Evolutionary conservation across 2,888 invertebrate species (phyloP), one percentile per base, ranked within the genome.

Genomic region (Deilephila porcellus): DNA sequence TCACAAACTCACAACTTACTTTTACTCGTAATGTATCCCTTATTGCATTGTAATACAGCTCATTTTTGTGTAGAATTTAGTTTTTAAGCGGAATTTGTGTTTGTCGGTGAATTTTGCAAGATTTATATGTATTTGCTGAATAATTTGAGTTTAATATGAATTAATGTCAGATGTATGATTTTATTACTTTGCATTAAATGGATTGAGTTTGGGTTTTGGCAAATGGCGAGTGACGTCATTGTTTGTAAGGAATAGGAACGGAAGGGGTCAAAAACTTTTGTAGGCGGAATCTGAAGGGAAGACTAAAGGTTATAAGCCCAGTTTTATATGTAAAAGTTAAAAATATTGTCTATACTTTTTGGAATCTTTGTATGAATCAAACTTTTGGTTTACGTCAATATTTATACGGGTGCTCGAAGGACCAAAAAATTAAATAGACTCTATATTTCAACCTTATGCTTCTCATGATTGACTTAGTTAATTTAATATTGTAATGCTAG

Each of bases 71-170:
- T 25, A 17, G 7, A 19, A 19, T 45, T 6, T 7, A 60, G 3
- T 60, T 25, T 32, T 5, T 29, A 0, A 60, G 25, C 4, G 25
- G 29, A 3, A 56, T 56, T n/a, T 29, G 25, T 5, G 29, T 14
- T 60, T 17, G 29, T 29, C 8, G 14, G 29, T 14, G 4, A 29
- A 29, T 29, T 56, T 60, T 29, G 29, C 60, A 60, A 60, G 29
- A 64, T 64, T 64, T 64, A 32, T 37, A 37, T 64, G 64, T n/a
- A 64, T 64, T 37, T 64, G 37, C 3, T 64, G n/a, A 37, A 64
- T 56, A 56, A 56, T 56, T 56, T n/a, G 56, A 56, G 56, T 64
- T 45, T 19, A 32, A 64, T 63, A 34, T 63, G 62, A 34, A 63
- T 63, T 34, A 62, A 63, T 63, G 62, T 34, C 34, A 64, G 37